These are phyloP conservation scores for Vidua chalybeata DNA, from an alignment of 2,113 vertebrate genomes.

Conservation along the genomic window DNA sequence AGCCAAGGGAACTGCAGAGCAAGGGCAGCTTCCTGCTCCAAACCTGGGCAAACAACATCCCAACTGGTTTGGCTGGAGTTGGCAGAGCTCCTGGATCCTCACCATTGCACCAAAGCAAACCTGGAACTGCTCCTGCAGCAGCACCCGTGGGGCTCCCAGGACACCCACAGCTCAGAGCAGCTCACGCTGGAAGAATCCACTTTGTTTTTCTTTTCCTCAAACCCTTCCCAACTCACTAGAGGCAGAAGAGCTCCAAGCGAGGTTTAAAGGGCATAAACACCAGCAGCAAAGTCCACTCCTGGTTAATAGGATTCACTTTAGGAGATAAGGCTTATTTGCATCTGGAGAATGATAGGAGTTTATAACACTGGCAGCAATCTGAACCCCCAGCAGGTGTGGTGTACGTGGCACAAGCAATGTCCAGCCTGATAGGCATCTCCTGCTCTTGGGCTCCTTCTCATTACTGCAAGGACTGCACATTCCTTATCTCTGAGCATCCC, in stretches of 20 bases:
- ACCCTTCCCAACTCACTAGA: background rate
- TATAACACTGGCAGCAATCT: background rate
- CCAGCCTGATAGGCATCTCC: background rate
- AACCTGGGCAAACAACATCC: background rate
- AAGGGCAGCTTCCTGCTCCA: background rate
- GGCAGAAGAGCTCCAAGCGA: background rate
- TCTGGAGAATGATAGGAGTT: background rate
- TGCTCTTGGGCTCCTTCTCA: background rate
- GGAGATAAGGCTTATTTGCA: constrained; percentile 21
- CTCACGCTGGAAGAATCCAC: background rate
- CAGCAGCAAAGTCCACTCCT: constrained; percentile 19
- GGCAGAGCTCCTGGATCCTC: background rate
- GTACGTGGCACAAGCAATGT: constrained; percentile 20
- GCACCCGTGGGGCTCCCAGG: background rate
- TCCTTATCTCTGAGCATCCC: constrained; percentile 6
- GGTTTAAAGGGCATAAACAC: background rate
- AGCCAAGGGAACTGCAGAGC: background rate
- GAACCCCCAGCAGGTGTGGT: background rate
- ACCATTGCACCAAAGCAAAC: background rate
- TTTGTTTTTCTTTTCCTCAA: background rate
- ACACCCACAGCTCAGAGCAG: background rate
- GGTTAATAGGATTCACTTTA: background rate
- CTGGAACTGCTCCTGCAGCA: background rate
- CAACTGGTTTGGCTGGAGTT: background rate
- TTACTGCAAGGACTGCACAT: constrained; percentile 9